phyloP scores from a whole-genome alignment of 2,113 vertebrate genomes.

The Aix galericulata region DNA sequence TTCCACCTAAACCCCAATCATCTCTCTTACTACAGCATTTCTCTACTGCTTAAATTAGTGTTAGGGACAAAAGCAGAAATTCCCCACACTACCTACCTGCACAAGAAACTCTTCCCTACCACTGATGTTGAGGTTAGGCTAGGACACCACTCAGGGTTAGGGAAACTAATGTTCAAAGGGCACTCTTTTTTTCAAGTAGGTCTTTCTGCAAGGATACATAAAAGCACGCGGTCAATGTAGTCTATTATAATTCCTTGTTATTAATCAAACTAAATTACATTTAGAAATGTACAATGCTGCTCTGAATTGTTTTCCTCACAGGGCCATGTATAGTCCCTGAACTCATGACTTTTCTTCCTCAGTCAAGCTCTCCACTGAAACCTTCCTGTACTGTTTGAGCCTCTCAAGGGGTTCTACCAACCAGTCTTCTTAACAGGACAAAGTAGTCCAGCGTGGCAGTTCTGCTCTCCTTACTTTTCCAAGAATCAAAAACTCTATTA shows the following conservation, averaged over 20 bases:
- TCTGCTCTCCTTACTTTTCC: too few species aligned
- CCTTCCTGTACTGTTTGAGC: not conserved
- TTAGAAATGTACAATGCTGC: not conserved
- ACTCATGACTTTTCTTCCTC: not conserved
- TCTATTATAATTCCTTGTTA: not conserved
- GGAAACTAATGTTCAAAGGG: not conserved
- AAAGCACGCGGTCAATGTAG: rapidly evolving
- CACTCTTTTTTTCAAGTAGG: too few species aligned
- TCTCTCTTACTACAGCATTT: not conserved
- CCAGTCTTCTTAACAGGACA: too few species aligned
- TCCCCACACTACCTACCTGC: too few species aligned
- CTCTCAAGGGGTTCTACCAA: too few species aligned
- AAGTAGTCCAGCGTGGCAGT: too few species aligned
- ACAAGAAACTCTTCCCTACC: not conserved
- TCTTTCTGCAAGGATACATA: not conserved
- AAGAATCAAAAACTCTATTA: too few species aligned
- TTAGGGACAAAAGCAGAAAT: not conserved
- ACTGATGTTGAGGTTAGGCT: not conserved
- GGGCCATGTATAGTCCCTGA: not conserved
- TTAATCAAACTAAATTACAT: not conserved
- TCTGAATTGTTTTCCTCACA: not conserved
- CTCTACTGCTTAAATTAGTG: not conserved
- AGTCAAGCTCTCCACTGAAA: not conserved
- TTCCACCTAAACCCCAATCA: not conserved
- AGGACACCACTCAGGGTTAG: not conserved